Evolutionary conservation across 2,888 invertebrate species (phyloP).

Genomic region (Cancer borealis): DNA sequence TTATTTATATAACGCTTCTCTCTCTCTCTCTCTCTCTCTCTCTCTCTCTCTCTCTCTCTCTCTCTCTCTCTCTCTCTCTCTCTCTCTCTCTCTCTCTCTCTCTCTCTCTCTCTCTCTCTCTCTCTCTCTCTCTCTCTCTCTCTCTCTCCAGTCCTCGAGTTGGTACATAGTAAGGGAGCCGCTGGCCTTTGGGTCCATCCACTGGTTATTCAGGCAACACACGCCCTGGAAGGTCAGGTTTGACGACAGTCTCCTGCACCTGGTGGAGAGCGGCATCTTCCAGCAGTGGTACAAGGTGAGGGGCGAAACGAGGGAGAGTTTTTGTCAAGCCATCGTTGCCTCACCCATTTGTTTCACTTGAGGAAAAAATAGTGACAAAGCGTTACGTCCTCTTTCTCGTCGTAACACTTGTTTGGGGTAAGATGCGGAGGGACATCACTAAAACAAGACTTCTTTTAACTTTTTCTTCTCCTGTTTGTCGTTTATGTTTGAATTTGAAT

Average conservation of each 20-base stretch:
- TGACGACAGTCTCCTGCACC: constrained; percentile 32
- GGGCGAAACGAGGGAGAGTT: neutral
- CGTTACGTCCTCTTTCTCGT: neutral
- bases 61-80: too few relatives aligned
- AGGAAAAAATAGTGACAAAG: neutral
- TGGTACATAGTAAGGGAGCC: neutral
- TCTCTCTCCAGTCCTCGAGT: neutral
- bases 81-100: too few relatives aligned
- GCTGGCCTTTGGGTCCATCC: neutral
- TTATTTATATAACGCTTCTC: too few relatives aligned
- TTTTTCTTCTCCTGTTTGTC: neutral
- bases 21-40: too few relatives aligned
- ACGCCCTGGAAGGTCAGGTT: constrained; percentile 62
- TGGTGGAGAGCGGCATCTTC: constrained; percentile 59
- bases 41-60: too few relatives aligned
- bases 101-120: too few relatives aligned
- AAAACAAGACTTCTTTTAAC: neutral
- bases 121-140: too few relatives aligned
- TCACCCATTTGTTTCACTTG: neutral
- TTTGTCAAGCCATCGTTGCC: neutral
- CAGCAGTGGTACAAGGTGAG: constrained; percentile 64
- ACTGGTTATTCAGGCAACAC: constrained; percentile 59
- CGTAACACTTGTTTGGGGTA: neutral
- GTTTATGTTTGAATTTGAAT: neutral
- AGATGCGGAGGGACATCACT: neutral